Conservation (phyloP, 2,888 invertebrate species). For the Drosophila formosana region DNA sequence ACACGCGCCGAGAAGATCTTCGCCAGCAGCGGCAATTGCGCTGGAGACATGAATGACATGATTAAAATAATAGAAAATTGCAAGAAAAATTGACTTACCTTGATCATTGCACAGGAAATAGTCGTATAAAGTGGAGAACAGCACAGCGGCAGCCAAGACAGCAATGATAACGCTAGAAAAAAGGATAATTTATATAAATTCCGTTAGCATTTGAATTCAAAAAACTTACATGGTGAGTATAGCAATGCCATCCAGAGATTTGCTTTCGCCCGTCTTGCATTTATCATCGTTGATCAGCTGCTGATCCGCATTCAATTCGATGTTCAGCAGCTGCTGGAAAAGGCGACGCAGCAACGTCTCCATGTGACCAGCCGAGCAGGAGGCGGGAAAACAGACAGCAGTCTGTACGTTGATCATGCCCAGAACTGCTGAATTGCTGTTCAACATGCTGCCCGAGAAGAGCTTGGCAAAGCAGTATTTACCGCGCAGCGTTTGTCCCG, state of each 20-base stretch:
- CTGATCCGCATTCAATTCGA: not conserved
- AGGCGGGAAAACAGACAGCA: conserved; percentile 71
- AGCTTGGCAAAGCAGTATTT: conserved; percentile 52
- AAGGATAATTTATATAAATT: too few relatives aligned
- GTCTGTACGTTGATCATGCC: conserved; percentile 12
- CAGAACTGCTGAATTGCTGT: not conserved
- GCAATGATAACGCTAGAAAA: conserved; percentile 12
- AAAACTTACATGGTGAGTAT: conserved; percentile 73
- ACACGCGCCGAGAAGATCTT: conserved; percentile 68
- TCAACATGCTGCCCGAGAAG: conserved; percentile 7
- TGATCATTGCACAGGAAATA: conserved; percentile 56
- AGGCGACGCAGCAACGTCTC: conserved; percentile 46
- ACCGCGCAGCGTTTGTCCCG: conserved; percentile 36
- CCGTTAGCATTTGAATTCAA: conserved; percentile 29
- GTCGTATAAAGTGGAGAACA: conserved; percentile 60
- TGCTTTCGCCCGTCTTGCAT: conserved; percentile 40
- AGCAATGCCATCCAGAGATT: conserved; percentile 55
- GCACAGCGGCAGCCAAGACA: conserved; percentile 38
- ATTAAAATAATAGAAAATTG: not conserved
- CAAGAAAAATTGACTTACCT: conserved; percentile 68
- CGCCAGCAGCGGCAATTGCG: conserved; percentile 38
- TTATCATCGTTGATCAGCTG: conserved; percentile 15
- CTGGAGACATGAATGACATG: too few relatives aligned
- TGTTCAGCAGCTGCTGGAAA: conserved; percentile 44
- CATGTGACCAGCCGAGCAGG: conserved; percentile 51